phyloP scores from a whole-genome alignment of 2,113 vertebrate species.

The Stigmatopora argus region DNA sequence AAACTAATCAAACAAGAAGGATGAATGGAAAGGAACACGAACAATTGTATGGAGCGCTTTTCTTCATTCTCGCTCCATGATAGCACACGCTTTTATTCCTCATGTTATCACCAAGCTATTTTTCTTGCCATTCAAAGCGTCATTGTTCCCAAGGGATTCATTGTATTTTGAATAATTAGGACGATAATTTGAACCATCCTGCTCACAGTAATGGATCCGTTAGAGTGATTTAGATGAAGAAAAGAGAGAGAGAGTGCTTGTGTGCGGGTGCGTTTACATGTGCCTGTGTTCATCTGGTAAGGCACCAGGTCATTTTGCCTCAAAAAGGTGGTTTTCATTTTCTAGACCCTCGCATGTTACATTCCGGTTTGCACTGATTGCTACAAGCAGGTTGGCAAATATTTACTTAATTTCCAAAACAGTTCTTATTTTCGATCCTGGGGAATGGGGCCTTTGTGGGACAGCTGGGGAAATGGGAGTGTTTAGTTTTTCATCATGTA shows the following conservation, averaged over 20 bases:
- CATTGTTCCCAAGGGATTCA: slow-evolving; percentile 35
- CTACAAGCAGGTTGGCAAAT: slow-evolving; percentile 57
- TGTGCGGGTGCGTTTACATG: neutral
- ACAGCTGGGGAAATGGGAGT: slow-evolving; percentile 9
- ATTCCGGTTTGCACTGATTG: slow-evolving; percentile 49
- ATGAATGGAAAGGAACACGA: slow-evolving; percentile 11
- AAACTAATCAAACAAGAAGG: slow-evolving; percentile 15
- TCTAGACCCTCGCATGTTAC: slow-evolving; percentile 39
- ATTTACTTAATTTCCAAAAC: slow-evolving; percentile 64
- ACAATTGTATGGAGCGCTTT: slow-evolving; percentile 9
- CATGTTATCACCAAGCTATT: slow-evolving; percentile 23
- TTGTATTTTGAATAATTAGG: slow-evolving; percentile 37
- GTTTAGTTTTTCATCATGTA: neutral
- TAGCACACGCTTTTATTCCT: slow-evolving; percentile 14
- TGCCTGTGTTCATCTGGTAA: neutral
- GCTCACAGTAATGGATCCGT: slow-evolving; percentile 19
- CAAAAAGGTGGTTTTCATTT: slow-evolving; percentile 62
- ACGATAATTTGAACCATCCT: slow-evolving; percentile 36
- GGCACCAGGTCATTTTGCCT: slow-evolving; percentile 29
- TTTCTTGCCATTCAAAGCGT: slow-evolving; percentile 31
- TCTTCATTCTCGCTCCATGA: slow-evolving; percentile 15
- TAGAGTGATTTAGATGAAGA: slow-evolving; percentile 29
- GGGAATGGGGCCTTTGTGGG: slow-evolving; percentile 17
- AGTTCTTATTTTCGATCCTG: slow-evolving; percentile 55
- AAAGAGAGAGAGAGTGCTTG: slow-evolving; percentile 7